Evolutionary conservation across 2,888 invertebrate genomes (phyloP), one percentile per base, ranked within the genome.

Genomic region (Ophion slaviceki): DNA sequence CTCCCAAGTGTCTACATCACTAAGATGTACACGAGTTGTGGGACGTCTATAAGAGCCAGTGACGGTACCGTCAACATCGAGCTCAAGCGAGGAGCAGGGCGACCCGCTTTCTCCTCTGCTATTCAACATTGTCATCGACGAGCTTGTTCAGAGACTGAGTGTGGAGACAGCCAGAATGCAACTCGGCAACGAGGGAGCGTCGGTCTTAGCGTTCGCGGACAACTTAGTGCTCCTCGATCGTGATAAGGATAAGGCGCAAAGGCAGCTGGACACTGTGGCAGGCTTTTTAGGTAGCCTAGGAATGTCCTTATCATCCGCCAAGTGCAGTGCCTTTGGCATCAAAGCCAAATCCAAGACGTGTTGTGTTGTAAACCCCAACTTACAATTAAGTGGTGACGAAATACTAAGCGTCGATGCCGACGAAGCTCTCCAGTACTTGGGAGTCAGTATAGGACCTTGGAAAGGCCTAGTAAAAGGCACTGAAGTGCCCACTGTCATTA

Each of bases 81-180:
- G 14, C 71, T 82, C 0, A 40, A 20, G 40, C 24, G 82, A 20
- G 72, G 82, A 28, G 82, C 80, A 0, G 80, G 80, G 32, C 82
- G 66, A 66, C 36, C 66, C 32, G 14, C 36, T 66, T 2, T 66
- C 66, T 7, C 81, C 82, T 1, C n/a, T 81, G 3, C 24, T 85
- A 0, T 83, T 83, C 36, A 86, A 86, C 2, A n/a, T 86, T 0
- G 78, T 89, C 0, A 72, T 92, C 0, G 91, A 93, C 36, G 47
- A 90, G 0, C 91, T 5, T 11, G 8, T 68, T 1, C 24, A 68
- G 24, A 2, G 4, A 0, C 0, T 47, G 14, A 4, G 14, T 8
- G 7, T 8, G 40, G 40, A 40, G n/a, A 59, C 59, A 0, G 2
- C 1, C 0, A 6, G 62, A 24, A 20, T 62, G 1, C 24, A 2